phyloP scores from a whole-genome alignment of 2,888 invertebrate genomes.

The Netelia virgata region DNA sequence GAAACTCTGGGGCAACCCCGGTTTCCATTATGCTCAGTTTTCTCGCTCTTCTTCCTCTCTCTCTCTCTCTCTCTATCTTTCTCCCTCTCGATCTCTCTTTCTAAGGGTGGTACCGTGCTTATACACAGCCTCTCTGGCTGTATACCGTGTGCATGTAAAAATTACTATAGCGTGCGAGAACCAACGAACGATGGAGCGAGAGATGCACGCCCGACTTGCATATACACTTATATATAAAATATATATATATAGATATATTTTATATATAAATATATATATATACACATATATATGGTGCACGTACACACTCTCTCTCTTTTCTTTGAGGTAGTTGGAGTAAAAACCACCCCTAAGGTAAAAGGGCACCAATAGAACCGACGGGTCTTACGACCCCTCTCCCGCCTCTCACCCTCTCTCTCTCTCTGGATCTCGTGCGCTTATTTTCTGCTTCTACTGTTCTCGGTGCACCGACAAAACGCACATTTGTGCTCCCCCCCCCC shows the following conservation, averaged over 20 bases:
- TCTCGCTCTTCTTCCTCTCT: slow-evolving; percentile 74
- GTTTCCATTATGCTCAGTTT: slow-evolving; percentile 81
- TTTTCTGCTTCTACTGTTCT: slow-evolving; percentile 43
- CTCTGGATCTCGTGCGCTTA: slow-evolving; percentile 45
- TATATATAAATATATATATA: slow-evolving; percentile 25
- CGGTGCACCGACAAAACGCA: slow-evolving; percentile 60
- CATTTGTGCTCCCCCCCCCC: slow-evolving; percentile 52
- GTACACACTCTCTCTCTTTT: slow-evolving; percentile 76
- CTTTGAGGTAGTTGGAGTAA: slow-evolving; percentile 80
- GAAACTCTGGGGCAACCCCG: slow-evolving; percentile 65
- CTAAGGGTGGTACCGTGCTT: slow-evolving; percentile 74
- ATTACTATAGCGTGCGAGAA: slow-evolving; percentile 42
- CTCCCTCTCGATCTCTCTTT: slow-evolving; percentile 57
- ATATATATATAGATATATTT: slow-evolving; percentile 29
- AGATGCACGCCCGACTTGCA: slow-evolving; percentile 39
- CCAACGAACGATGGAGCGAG: slow-evolving; percentile 51
- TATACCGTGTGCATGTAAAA: slow-evolving; percentile 47
- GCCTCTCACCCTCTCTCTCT: slow-evolving; percentile 43
- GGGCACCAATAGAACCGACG: slow-evolving; percentile 80
- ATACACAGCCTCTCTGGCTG: slow-evolving; percentile 57
- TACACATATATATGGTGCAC: slow-evolving; percentile 34
- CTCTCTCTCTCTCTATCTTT: slow-evolving; percentile 67
- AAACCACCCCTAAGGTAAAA: slow-evolving; percentile 82
- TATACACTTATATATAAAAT: slow-evolving; percentile 19
- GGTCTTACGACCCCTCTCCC: slow-evolving; percentile 70